Percentiles rank a stretch among this genome's conserved stretches.
Conservation (phyloP, 2,797 vertebrate genomes). For the Thamnophis elegans region DNA sequence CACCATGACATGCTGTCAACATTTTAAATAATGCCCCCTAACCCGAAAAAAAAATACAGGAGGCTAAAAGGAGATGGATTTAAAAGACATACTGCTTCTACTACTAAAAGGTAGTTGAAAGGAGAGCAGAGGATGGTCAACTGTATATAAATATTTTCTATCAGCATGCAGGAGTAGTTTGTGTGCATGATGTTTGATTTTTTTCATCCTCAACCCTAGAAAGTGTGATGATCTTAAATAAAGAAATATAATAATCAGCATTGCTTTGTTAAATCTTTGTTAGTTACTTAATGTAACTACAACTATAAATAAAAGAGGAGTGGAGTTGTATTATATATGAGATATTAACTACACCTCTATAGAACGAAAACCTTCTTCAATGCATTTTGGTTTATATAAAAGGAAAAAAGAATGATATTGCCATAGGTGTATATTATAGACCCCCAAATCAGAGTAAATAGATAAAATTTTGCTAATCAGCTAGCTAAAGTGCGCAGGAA, state of each 20-base stretch:
- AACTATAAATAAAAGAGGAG: not conserved
- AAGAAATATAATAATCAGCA: not conserved
- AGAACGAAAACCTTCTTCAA: not conserved
- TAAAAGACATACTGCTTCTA: not conserved
- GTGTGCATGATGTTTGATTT: not conserved
- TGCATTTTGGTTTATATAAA: not conserved
- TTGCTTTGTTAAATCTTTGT: not conserved
- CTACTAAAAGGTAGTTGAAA: not conserved
- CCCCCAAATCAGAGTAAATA: not conserved
- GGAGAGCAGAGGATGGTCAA: not conserved
- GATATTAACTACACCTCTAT: not conserved
- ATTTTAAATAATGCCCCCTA: not conserved
- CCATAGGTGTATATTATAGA: not conserved
- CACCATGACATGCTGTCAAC: not conserved
- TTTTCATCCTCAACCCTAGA: not conserved
- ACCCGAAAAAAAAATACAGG: not conserved
- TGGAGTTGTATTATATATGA: not conserved
- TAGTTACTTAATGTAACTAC: not conserved
- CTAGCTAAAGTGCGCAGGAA: not conserved
- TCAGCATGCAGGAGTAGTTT: not conserved
- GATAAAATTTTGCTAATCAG: not conserved
- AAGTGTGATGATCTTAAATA: not conserved
- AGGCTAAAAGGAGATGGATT: not conserved
- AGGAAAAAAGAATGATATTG: not conserved
- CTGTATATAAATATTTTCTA: not conserved